Evolutionary conservation across 1,140 invertebrate genomes (phyloP).

Genomic region (Periplaneta americana): DNA sequence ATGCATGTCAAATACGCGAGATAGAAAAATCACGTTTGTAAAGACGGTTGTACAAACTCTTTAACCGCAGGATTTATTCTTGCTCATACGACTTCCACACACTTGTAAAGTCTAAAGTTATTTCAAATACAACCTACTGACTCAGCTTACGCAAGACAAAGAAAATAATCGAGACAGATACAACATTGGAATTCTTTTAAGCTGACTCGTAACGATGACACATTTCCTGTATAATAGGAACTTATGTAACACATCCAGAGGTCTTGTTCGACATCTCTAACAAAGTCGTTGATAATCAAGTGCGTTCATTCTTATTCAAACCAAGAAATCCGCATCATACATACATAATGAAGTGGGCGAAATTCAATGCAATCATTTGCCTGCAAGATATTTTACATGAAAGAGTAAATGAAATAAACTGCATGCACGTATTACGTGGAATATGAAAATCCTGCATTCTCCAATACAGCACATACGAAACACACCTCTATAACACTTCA

Average conservation of each 20-base stretch:
- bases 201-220: not conserved
- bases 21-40: no score
- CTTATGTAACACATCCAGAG: not conserved
- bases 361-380: not conserved
- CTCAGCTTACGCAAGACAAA: not conserved
- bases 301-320: not conserved
- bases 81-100: no score
- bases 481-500: not conserved
- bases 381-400: not conserved
- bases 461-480: no score
- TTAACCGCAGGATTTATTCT: no score
- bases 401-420: not conserved
- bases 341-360: not conserved
- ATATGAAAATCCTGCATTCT: not conserved
- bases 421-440: not conserved
- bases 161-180: not conserved
- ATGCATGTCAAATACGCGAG: no score
- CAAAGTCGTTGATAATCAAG: not conserved
- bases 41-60: no score
- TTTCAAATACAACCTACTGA: no score
- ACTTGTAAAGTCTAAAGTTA: no score
- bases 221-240: not conserved
- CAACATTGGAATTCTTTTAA: not conserved
- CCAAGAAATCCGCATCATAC: not conserved
- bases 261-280: no score